Base-by-base conservation (phyloP, 2,113 vertebrate species). In the Larimichthys polyactis region DNA sequence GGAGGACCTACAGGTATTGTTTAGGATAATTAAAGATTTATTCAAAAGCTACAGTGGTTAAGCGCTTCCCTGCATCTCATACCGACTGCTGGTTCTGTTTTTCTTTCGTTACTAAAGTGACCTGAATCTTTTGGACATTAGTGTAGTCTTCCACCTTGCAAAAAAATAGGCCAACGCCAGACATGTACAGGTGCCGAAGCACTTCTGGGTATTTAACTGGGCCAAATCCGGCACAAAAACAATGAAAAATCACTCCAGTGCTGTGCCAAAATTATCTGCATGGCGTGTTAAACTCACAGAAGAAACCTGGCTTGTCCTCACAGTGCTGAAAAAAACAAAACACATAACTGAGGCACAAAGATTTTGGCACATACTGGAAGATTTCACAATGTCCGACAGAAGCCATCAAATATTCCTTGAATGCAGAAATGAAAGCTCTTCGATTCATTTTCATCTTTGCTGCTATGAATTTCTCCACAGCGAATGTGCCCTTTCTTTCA, bases 381-480 rank as follows among this genome's bases (percentile, higher is more conserved):
- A 72, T 60, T 72, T 58, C n/a, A 59, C 17, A 52, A 57, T 63
- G 24, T 79, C 48, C n/a, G 11, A 74, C 57, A 72, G 52, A 86
- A 16, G 7, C 48, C 11, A 40, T 75, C 46, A 76, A 55, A 77
- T 54, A 75, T 62, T 76, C 6, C 32, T 52, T 48, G 27, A 76
- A 75, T 19, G 57, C 51, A 79, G 14, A 72, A 76, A 77, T 77
- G 0, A 86, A 78, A 77, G 12, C 52, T 64, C 36, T 40, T 78
- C 1, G n/a, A 11, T 55, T 79, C 27, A 66, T 44, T 80, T 78
- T 43, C 32, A 40, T 65, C 48, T 32, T 60, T 59, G 19, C 9
- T 55, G 9, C 15, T 5, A 17, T 54, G 44, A 36, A 60, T 44
- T 63, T 66, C 63, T 67, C 19, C 58, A 40, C 46, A 49, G 19